Evolutionary conservation across 1,140 invertebrate genomes (phyloP).

Genomic region (Triops longicaudatus): DNA sequence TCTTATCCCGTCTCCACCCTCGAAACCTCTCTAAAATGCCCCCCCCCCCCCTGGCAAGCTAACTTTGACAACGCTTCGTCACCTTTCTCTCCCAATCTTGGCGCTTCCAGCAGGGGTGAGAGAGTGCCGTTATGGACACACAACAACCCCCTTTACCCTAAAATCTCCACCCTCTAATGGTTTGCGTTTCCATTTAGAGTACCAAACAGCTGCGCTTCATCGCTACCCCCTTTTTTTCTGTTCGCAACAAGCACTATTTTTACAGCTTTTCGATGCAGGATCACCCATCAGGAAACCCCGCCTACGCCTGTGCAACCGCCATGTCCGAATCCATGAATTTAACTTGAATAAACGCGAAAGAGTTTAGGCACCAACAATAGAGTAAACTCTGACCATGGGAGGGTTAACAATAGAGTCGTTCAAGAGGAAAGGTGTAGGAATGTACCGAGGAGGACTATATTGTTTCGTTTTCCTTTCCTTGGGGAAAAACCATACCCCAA

Average conservation of each 20-base stretch:
- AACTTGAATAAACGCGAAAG: neutral
- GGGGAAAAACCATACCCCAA: neutral
- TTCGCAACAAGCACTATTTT: neutral
- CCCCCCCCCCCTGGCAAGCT: neutral
- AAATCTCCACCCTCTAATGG: neutral
- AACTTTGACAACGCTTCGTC: neutral
- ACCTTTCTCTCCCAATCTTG: neutral
- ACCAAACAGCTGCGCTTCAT: neutral
- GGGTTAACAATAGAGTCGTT: neutral
- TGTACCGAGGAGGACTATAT: neutral
- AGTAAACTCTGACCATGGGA: neutral
- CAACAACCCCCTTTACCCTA: neutral
- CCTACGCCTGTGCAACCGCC: neutral
- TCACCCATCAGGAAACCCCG: neutral
- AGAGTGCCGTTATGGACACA: neutral
- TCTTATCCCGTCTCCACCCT: neutral
- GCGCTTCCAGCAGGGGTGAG: neutral
- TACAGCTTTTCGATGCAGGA: neutral
- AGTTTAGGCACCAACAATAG: neutral
- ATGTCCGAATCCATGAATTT: neutral
- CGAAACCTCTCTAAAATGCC: neutral
- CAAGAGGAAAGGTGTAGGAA: neutral
- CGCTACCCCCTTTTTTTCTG: neutral
- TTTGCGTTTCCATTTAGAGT: neutral
- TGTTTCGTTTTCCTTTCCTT: neutral